Percentiles rank a stretch among this genome's conserved stretches.
phyloP scores from a whole-genome alignment of 2,888 invertebrate genomes.

The Meloe dianella region DNA sequence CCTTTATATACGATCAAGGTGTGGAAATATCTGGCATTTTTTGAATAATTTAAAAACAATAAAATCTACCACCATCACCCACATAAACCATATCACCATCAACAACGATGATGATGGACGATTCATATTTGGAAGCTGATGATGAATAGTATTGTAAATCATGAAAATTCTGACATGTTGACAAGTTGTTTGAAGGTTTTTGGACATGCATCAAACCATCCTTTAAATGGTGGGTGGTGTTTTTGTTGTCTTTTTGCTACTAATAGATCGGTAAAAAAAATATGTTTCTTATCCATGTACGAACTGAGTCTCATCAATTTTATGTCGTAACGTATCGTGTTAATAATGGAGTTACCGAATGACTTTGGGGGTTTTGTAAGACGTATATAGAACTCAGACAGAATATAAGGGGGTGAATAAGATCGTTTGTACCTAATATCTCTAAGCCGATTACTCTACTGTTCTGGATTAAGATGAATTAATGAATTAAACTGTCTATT shows the following conservation, averaged over 20 bases:
- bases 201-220: conserved; percentile 39
- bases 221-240: not conserved
- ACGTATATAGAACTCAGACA: conserved; percentile 22
- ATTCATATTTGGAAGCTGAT: conserved; percentile 48
- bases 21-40: not conserved
- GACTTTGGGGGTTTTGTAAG: conserved; percentile 29
- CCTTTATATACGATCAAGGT: not conserved
- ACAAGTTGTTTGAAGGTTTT: conserved; percentile 43
- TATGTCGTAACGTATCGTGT: no score
- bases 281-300: no score
- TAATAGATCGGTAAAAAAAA: no score
- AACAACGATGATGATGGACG: conserved; percentile 43
- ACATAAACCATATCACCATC: not conserved
- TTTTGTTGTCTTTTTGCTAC: no score
- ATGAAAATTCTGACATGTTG: conserved; percentile 43
- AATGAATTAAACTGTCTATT: conserved; percentile 37
- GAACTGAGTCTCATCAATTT: no score
- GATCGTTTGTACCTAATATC: conserved; percentile 39
- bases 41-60: not conserved
- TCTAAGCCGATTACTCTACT: conserved; percentile 37
- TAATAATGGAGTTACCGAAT: conserved; percentile 31
- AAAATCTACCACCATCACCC: not conserved
- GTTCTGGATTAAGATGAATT: conserved; percentile 35
- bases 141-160: conserved; percentile 47
- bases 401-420: conserved; percentile 26